Evolutionary conservation across 2,797 vertebrate genomes (phyloP).

Genomic region (Ispidina picta): DNA sequence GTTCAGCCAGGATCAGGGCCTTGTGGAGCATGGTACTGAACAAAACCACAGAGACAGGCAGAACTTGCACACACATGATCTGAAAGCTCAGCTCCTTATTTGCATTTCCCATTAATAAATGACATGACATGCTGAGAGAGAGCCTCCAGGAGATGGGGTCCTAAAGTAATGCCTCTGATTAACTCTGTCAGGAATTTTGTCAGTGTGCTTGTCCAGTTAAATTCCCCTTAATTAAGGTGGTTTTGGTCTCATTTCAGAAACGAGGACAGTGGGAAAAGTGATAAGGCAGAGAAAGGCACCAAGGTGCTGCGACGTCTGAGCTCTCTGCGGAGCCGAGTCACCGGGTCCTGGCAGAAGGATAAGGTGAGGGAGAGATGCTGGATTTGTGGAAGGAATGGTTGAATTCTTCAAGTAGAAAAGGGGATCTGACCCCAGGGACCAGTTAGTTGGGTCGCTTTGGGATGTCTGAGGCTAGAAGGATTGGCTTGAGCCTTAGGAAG

Average conservation of each 20-base stretch:
- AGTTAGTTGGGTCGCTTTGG: neutral
- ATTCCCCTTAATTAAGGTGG: no score
- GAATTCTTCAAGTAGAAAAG: neutral
- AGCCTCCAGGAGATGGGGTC: neutral
- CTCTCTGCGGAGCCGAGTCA: slow-evolving; percentile 88
- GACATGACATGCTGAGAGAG: neutral
- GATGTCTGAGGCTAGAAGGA: neutral
- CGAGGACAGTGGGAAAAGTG: slow-evolving; percentile 80
- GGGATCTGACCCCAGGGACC: neutral
- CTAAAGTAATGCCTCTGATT: neutral
- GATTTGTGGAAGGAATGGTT: neutral
- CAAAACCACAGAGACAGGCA: neutral
- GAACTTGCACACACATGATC: neutral
- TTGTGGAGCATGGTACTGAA: neutral
- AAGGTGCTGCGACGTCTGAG: slow-evolving; percentile 92
- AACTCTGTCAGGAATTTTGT: neutral
- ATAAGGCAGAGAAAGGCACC: slow-evolving; percentile 86
- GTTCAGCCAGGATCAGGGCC: neutral
- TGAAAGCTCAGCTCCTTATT: neutral
- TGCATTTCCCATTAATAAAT: neutral
- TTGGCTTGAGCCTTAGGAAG: neutral
- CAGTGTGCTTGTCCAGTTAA: neutral
- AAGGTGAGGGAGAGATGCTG: slow-evolving; percentile 81
- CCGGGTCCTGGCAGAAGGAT: slow-evolving; percentile 94
- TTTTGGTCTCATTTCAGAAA: slow-evolving; percentile 73